phyloP scores from a whole-genome alignment of 2,113 vertebrate species.

The Mesembrinibis cayennensis region DNA sequence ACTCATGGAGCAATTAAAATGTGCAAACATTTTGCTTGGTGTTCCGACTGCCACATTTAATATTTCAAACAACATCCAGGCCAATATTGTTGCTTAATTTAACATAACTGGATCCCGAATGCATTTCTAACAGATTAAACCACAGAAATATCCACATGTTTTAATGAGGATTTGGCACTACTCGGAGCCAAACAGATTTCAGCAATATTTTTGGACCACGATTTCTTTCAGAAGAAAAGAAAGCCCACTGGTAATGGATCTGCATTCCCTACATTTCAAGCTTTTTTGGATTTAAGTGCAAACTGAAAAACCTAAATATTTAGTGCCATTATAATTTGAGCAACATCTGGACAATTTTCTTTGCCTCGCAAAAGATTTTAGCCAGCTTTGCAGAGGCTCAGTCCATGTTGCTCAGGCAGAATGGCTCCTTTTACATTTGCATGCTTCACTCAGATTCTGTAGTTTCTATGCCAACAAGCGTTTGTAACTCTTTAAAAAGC shows the following conservation, averaged over 20 bases:
- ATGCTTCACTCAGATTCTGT: slow-evolving; percentile 16
- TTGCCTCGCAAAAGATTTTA: not conserved
- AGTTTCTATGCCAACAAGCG: slow-evolving; percentile 73
- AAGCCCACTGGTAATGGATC: not conserved
- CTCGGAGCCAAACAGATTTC: slow-evolving; percentile 32
- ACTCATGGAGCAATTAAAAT: slow-evolving; percentile 32
- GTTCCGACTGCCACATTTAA: slow-evolving; percentile 61
- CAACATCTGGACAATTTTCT: slow-evolving; percentile 49
- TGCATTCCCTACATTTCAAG: not conserved
- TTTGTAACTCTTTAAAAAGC: slow-evolving; percentile 55
- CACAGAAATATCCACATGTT: slow-evolving; percentile 62
- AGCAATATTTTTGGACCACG: slow-evolving; percentile 45
- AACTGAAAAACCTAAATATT: slow-evolving; percentile 10
- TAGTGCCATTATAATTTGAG: not conserved
- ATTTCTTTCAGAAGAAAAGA: slow-evolving; percentile 1
- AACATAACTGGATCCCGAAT: slow-evolving; percentile 39
- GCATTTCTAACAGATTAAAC: slow-evolving; percentile 60
- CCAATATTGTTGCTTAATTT: slow-evolving; percentile 66
- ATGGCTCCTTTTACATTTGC: slow-evolving; percentile 29
- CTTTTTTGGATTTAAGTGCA: not conserved
- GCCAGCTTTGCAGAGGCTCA: slow-evolving; percentile 6
- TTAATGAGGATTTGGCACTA: slow-evolving; percentile 54
- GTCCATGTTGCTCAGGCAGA: slow-evolving; percentile 14
- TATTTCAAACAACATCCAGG: slow-evolving; percentile 56
- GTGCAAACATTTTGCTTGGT: slow-evolving; percentile 51